A percentile compares a stretch with the other conserved stretches of the same genome.
Conservation (phyloP, 2,797 vertebrate species). For the Anomalospiza imberbis region DNA sequence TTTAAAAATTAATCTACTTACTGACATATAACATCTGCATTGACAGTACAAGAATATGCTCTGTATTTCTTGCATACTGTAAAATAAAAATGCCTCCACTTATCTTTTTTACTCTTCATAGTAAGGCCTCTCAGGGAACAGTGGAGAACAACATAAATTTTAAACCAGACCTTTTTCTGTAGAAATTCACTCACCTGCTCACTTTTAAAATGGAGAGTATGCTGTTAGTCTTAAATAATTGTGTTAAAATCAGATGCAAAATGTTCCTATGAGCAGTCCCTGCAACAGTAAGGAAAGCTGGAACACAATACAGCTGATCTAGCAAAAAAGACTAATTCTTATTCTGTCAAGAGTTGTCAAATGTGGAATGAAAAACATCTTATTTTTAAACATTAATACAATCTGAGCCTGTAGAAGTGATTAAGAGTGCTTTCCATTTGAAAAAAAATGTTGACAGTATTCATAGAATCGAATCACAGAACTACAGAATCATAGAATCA, state of each 20-base stretch:
- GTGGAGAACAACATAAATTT: neutral
- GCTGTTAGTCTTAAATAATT: neutral
- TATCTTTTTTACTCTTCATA: neutral
- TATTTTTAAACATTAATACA: slow-evolving; percentile 7
- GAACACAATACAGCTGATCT: neutral
- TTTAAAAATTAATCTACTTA: neutral
- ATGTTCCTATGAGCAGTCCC: neutral
- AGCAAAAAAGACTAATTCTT: neutral
- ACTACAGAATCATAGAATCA: neutral
- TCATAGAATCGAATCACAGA: neutral
- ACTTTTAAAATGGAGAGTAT: neutral
- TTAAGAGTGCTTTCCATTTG: neutral
- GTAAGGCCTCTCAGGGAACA: neutral
- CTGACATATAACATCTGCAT: neutral
- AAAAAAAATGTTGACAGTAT: neutral
- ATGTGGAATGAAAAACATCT: neutral
- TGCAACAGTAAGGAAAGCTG: neutral
- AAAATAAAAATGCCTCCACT: neutral
- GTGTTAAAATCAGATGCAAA: neutral
- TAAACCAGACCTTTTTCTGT: neutral
- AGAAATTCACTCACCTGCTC: neutral
- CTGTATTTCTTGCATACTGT: neutral
- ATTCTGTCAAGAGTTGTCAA: neutral
- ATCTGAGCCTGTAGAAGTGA: neutral
- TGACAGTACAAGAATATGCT: neutral